Conservation (phyloP, 2,113 vertebrate genomes). For the Strix aluco region DNA sequence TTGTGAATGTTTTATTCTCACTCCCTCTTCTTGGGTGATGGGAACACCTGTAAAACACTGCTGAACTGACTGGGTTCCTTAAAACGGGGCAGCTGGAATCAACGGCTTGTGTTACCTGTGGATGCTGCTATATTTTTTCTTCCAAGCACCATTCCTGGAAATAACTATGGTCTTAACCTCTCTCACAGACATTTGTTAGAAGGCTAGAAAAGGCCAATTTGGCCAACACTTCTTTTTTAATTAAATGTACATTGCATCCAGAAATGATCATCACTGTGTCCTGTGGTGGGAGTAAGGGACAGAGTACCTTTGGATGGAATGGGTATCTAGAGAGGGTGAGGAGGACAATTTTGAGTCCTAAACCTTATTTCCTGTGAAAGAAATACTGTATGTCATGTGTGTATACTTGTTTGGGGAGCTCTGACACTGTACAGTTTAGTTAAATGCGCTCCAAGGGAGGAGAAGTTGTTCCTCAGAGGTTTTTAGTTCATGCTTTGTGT, state of each 20-base stretch:
- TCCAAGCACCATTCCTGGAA: conserved; percentile 58
- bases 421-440: conserved; percentile 55
- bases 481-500: conserved; percentile 69
- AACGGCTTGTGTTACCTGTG: conserved; percentile 34
- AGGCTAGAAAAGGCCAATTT: not conserved
- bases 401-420: conserved; percentile 25
- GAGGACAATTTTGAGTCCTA: not conserved
- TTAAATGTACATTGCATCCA: not conserved
- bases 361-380: conserved; percentile 37
- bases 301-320: not conserved
- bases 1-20: conserved; percentile 24
- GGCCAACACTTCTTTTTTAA: not conserved
- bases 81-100: conserved; percentile 10
- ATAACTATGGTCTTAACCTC: conserved; percentile 36
- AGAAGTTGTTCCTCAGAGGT: conserved; percentile 25
- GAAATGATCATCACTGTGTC: conserved; percentile 13
- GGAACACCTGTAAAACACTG: not conserved
- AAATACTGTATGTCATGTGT: conserved; percentile 27
- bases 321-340: not conserved
- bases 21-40: not conserved
- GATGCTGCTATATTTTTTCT: conserved; percentile 56
- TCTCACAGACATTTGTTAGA: not conserved
- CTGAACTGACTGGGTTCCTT: conserved; percentile 9
- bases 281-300: conserved; percentile 1
- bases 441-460: not conserved